A percentile compares a stretch with the other conserved stretches of the same genome.
phyloP scores from a whole-genome alignment of 2,113 vertebrate species.

The Nibea coibor region DNA sequence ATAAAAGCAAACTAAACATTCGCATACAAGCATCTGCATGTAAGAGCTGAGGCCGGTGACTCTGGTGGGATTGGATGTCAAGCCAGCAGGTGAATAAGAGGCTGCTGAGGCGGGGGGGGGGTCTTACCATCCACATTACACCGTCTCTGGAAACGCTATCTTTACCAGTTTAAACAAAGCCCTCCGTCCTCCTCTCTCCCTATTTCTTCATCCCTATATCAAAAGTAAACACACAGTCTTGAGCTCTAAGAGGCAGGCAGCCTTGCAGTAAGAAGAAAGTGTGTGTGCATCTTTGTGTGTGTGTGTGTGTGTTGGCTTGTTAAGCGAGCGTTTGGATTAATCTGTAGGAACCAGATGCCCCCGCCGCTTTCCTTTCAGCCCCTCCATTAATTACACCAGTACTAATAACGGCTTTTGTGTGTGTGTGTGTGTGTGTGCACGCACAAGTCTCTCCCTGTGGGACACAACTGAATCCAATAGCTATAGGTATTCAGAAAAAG shows the following conservation, averaged over 20 bases:
- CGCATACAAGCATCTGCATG: not conserved
- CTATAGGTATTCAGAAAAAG: constrained; percentile 55
- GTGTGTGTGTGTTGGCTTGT: constrained; percentile 54
- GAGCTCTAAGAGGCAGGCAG: constrained; percentile 32
- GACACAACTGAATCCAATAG: constrained; percentile 61
- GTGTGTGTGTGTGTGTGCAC: constrained; percentile 43
- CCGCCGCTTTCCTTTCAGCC: constrained; percentile 71
- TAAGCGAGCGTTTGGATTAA: constrained; percentile 74
- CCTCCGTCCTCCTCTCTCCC: constrained; percentile 1
- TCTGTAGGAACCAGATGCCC: constrained; percentile 79
- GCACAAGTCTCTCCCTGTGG: constrained; percentile 48
- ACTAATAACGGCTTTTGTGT: constrained; percentile 80
- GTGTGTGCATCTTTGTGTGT: constrained; percentile 12
- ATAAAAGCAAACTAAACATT: constrained; percentile 2
- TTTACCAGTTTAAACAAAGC: constrained; percentile 66
- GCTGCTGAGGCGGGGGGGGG: constrained; percentile 21
- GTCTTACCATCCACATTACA: constrained; percentile 49
- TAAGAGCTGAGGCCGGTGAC: not conserved
- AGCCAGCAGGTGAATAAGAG: constrained; percentile 37
- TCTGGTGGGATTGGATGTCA: constrained; percentile 23
- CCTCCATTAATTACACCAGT: constrained; percentile 84
- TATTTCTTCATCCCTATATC: constrained; percentile 51
- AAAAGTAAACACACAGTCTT: constrained; percentile 64
- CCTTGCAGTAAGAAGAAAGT: constrained; percentile 29
- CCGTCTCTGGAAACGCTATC: constrained; percentile 53